Evolutionary conservation across 1,140 invertebrate species (phyloP), one percentile per base, ranked within the genome.

Genomic region (Cyclina sinensis): DNA sequence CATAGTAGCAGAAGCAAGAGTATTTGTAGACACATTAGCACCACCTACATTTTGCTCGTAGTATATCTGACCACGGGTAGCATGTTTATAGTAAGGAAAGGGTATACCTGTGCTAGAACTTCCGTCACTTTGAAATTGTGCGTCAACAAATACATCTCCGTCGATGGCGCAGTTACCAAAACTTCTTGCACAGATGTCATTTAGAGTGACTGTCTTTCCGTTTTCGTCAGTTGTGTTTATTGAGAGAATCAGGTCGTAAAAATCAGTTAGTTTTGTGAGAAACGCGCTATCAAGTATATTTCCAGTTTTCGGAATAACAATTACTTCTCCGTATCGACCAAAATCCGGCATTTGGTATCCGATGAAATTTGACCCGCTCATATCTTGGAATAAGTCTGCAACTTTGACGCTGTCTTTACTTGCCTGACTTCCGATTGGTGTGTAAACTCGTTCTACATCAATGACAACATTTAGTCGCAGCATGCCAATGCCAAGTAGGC

Each of bases 401-500:
- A 82, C n/a, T 43, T 24, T 39, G 24, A n/a, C 39, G 3, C 32
- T 27, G 35, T 82, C 80, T 65, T 62, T 82, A 14, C 35, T 82
- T 7, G 80, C 80, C 65, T 82, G 80, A 27, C 80, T 82, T 14
- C 59, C 59, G 32, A 82, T 62, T 16, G 80, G 57, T 32, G 86
- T 90, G 43, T 90, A 90, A 4, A 85, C 86, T 18, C 68, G 46
- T 43, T 86, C 78, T 7, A 88, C 80, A 43, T 84, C 86, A 32
- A 80, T 62, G 14, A 70, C 43, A 7, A 54, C 37, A 46, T 85
- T 78, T 0, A 91, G 32, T n/a, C 88, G 86, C 12, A 92, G 81
- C 83, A 91, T 88, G 51, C 87, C 92, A 12, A 92, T 80, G 3
- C 74, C 91, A 7, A 91, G 88, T 14, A 89, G 82, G 54, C 48